These are phyloP conservation scores for Brachymystax lenok DNA, from an alignment of 2,797 vertebrate genomes.

Conservation along the genomic window DNA sequence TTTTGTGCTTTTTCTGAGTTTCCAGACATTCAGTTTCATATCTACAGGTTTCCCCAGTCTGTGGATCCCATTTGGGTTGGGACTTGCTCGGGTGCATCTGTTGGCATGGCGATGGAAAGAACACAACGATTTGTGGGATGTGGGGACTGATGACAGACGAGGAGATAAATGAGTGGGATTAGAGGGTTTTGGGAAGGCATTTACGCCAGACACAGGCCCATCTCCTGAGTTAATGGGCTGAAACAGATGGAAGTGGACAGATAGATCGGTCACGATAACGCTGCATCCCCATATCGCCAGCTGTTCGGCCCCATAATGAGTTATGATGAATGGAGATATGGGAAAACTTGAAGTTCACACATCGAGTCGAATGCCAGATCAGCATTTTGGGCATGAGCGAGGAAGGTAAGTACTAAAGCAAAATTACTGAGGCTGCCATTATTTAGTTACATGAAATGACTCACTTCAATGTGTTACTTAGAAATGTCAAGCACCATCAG, in stretches of 20 bases:
- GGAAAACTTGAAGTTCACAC: slow-evolving; percentile 25
- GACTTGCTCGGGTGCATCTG: slow-evolving; percentile 30
- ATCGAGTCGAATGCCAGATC: not conserved
- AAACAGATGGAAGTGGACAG: slow-evolving; percentile 70
- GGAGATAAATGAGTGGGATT: slow-evolving; percentile 35
- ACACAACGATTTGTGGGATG: slow-evolving; percentile 1
- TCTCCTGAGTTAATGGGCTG: slow-evolving; percentile 72
- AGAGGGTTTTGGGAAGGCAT: slow-evolving; percentile 50
- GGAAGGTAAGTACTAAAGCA: not conserved
- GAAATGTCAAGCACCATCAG: not conserved
- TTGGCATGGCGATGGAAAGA: slow-evolving; percentile 33
- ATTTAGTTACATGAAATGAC: not conserved
- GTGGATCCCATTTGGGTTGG: not conserved
- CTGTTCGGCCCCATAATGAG: slow-evolving; percentile 66
- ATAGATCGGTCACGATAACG: slow-evolving; percentile 64
- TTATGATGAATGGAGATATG: slow-evolving; percentile 58
- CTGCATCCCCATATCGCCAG: slow-evolving; percentile 65
- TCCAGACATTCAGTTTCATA: not conserved
- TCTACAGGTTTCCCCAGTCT: not conserved
- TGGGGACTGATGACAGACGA: slow-evolving; percentile 9
- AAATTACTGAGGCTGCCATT: not conserved
- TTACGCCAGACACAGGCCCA: slow-evolving; percentile 55
- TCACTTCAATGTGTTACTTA: not conserved
- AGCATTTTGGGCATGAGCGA: not conserved
- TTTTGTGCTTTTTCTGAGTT: too few species aligned